Percentiles rank a stretch among this genome's conserved stretches.
Conservation (phyloP, 1,140 invertebrate species). For the Neelides sp. region DNA sequence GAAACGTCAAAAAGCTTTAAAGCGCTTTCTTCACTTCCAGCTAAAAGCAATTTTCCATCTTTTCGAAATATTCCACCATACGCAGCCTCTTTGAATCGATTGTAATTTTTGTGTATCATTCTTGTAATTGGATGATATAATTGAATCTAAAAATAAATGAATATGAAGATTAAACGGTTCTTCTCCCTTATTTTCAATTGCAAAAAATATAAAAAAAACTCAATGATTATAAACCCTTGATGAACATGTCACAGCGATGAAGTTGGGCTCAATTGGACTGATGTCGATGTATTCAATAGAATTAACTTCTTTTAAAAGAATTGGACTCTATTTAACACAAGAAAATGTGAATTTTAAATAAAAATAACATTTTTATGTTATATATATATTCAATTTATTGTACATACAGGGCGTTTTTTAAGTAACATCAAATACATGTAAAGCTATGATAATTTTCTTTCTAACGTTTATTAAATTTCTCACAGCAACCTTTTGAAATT, state of each 20-base stretch:
- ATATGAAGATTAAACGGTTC: conserved; percentile 1
- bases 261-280: conserved; percentile 68
- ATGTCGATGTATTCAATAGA: conserved; percentile 82
- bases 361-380: too few relatives aligned
- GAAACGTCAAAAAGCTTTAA: conserved; percentile 78
- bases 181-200: background rate
- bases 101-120: conserved; percentile 67
- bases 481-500: conserved; percentile 13
- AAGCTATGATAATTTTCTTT: too few relatives aligned
- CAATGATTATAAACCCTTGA: conserved; percentile 49
- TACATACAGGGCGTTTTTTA: too few relatives aligned
- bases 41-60: conserved; percentile 71
- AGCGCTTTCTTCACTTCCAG: conserved; percentile 74
- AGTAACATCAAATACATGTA: too few relatives aligned
- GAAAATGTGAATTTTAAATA: conserved; percentile 34
- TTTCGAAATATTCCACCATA: conserved; percentile 72
- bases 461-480: too few relatives aligned
- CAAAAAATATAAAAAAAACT: conserved; percentile 1
- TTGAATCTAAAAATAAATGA: conserved; percentile 45
- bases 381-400: conserved; percentile 1
- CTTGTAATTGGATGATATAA: conserved; percentile 82
- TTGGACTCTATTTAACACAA: conserved; percentile 72
- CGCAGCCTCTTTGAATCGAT: conserved; percentile 69
- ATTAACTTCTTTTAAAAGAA: conserved; percentile 82
- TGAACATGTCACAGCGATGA: conserved; percentile 81